Percentiles rank a stretch among this genome's conserved stretches.
phyloP scores from a whole-genome alignment of 2,888 invertebrate species.

The Acholoe squamosa region DNA sequence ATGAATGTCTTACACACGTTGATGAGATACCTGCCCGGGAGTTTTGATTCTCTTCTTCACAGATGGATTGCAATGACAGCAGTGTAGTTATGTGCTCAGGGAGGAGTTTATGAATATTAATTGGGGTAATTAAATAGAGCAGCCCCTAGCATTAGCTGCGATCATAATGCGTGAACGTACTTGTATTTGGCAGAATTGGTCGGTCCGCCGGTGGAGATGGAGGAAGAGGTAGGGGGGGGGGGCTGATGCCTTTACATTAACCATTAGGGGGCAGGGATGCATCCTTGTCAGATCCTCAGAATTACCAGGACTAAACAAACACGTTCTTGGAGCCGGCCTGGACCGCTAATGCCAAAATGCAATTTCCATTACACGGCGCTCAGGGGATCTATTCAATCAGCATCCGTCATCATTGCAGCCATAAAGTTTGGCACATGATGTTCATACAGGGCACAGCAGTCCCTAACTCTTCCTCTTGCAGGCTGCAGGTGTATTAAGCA shows the following conservation, averaged over 20 bases:
- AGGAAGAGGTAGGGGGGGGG: too few species aligned
- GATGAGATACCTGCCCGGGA: too few species aligned
- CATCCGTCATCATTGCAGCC: slow-evolving; percentile 49
- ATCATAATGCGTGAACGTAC: too few species aligned
- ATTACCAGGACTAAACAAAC: slow-evolving; percentile 42
- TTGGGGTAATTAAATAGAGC: slow-evolving; percentile 42
- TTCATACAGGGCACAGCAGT: neutral
- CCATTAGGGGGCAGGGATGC: slow-evolving; percentile 33
- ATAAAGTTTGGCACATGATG: slow-evolving; percentile 41
- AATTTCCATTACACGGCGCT: slow-evolving; percentile 34
- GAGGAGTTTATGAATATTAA: slow-evolving; percentile 34
- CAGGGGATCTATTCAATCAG: slow-evolving; percentile 42
- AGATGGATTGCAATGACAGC: neutral
- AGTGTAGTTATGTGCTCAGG: neutral
- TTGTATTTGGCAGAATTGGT: too few species aligned
- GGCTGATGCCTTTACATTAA: slow-evolving; percentile 27
- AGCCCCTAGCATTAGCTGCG: neutral
- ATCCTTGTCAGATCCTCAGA: slow-evolving; percentile 39
- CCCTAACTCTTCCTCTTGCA: neutral
- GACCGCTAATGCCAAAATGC: slow-evolving; percentile 40
- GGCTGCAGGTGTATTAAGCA: slow-evolving; percentile 1
- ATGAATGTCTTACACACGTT: too few species aligned
- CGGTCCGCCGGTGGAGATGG: too few species aligned
- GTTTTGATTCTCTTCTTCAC: too few species aligned
- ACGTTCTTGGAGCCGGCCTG: neutral